These are phyloP conservation scores for Balaeniceps rex DNA, from an alignment of 2,113 vertebrate genomes.

Conservation along the genomic window DNA sequence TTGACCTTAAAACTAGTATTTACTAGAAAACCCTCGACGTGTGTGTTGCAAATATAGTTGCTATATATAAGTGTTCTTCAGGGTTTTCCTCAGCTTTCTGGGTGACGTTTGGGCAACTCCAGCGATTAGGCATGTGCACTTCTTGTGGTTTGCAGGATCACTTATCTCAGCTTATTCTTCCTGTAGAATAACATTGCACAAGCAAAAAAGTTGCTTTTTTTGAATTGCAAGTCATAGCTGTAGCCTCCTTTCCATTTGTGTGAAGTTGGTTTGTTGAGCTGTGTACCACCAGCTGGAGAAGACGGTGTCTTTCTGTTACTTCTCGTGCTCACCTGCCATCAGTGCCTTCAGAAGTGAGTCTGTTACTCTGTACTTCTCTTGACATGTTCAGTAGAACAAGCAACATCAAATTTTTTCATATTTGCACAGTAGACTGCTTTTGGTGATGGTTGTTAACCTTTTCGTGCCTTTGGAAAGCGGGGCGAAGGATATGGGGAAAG, in stretches of 20 bases:
- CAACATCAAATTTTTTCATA: not conserved
- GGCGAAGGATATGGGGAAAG: not conserved
- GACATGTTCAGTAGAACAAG: not conserved
- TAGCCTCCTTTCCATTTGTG: not conserved
- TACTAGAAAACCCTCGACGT: not conserved
- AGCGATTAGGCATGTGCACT: not conserved
- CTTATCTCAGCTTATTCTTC: constrained; percentile 36
- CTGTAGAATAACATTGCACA: not conserved
- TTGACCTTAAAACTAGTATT: not conserved
- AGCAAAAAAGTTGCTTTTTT: not conserved
- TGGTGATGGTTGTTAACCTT: not conserved
- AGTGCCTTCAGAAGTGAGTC: constrained; percentile 50
- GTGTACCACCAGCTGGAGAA: not conserved
- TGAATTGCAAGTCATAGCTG: not conserved
- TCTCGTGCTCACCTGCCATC: not conserved
- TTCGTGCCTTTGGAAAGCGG: not conserved
- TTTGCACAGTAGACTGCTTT: not conserved
- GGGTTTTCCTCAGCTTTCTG: not conserved
- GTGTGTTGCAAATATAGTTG: not conserved
- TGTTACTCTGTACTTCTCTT: not conserved
- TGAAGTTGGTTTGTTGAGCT: not conserved
- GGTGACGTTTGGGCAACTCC: not conserved
- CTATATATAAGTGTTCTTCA: not conserved
- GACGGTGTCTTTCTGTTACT: not conserved
- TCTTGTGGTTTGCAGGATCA: not conserved